Conservation (phyloP, 2,113 vertebrate genomes). For the Hylia prasina region DNA sequence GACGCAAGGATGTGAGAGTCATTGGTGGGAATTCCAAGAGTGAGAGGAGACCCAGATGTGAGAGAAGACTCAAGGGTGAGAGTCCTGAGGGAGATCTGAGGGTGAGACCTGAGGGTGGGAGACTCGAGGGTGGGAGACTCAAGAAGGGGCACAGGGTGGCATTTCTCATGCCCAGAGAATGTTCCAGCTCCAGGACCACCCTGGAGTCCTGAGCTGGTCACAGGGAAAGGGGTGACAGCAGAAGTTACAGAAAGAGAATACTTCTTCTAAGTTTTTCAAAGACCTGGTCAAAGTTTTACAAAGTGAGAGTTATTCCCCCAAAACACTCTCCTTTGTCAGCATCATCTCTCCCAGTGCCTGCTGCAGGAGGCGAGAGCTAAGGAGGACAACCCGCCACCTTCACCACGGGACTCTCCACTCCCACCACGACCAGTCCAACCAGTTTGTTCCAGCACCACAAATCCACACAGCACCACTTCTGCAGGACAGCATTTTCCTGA, state of each 20-base stretch:
- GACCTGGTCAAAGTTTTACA: neutral
- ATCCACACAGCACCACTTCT: neutral
- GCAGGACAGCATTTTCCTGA: neutral
- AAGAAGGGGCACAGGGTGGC: neutral
- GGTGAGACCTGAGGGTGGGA: neutral
- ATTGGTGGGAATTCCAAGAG: neutral
- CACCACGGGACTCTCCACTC: neutral
- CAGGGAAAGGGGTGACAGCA: neutral
- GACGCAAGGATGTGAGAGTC: neutral
- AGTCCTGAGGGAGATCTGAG: neutral
- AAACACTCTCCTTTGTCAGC: neutral
- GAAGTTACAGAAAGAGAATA: neutral
- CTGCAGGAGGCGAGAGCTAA: rapidly evolving
- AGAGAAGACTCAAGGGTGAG: neutral
- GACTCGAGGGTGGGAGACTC: neutral
- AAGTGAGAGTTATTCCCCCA: neutral
- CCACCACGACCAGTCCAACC: neutral
- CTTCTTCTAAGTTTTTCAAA: neutral
- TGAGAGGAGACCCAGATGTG: neutral
- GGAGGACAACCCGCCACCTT: neutral
- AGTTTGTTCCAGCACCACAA: rapidly evolving
- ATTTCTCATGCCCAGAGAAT: neutral
- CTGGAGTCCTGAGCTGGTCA: rapidly evolving
- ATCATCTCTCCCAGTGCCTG: neutral
- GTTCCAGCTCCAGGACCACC: neutral